A percentile compares a stretch with the other conserved stretches of the same genome.
phyloP scores from a whole-genome alignment of 2,113 vertebrate species.

The Pterocles orientalis region DNA sequence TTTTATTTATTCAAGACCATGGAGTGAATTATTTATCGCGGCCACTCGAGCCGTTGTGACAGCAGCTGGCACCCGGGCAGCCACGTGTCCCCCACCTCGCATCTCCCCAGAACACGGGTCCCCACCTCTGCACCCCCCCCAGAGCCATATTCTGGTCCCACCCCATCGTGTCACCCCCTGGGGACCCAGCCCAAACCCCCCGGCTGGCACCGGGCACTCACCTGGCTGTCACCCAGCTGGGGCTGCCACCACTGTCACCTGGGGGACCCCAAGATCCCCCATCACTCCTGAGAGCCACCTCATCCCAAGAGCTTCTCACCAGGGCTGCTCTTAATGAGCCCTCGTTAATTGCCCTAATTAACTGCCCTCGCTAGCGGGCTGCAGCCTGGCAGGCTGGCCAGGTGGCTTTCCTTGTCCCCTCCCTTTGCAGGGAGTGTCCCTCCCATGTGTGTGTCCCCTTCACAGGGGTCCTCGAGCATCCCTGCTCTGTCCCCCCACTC shows the following conservation, averaged over 20 bases:
- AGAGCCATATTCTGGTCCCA: not conserved
- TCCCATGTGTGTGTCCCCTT: not conserved
- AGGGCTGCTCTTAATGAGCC: not conserved
- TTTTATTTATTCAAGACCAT: slow-evolving; percentile 20
- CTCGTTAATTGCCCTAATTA: not conserved
- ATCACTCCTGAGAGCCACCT: not conserved
- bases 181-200: not conserved
- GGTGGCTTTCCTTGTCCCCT: not conserved
- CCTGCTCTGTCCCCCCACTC: not conserved
- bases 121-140: too few species aligned
- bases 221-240: not conserved
- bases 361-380: not conserved
- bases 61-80: not conserved
- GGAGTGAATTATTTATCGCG: not conserved
- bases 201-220: not conserved
- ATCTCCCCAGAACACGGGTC: fast-evolving
- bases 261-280: not conserved
- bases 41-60: not conserved
- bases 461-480: too few species aligned
- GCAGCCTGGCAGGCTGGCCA: not conserved
- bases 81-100: not conserved
- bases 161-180: fast-evolving
- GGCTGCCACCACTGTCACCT: too few species aligned
- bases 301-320: not conserved
- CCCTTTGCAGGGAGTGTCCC: not conserved